Base-by-base conservation (phyloP, 2,888 invertebrate genomes). In the Thera britannica region DNA sequence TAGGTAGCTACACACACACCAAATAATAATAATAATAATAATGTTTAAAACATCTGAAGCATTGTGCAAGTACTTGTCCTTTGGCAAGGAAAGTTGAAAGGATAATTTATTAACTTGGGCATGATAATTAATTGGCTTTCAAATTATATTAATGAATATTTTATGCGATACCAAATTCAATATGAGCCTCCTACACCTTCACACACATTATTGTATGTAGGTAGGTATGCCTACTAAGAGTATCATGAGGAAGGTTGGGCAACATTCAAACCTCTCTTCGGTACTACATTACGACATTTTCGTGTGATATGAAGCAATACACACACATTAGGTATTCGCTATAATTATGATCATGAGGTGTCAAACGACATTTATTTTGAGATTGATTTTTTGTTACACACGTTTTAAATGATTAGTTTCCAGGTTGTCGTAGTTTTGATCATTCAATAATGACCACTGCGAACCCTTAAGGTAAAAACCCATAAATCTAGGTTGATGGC, bases 231-330 rank as follows among this genome's bases (percentile, higher is more conserved):
- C 23, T 23, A 23, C 23, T 23, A 23, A 23, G 23, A 23, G 23
- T 61, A 44, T 35, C n/a, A 56, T 62, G 51, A 34, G 44, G 49
- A 51, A 63, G 36, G 35, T 54, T 41, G 9, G 48, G 12, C 8
- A 52, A 64, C 35, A 44, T 58, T 52, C 61, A 34, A 57, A 8
- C 57, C 23, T 55, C 59, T 67, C 52, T 54, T 66, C 54, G 36
- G 61, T 6, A 38, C 58, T 54, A 62, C 58, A 12, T 59, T 59
- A 69, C 41, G 69, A 58, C 44, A 59, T 59, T 63, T 70, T 69
- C 49, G 67, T 67, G 72, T 72, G 72, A 55, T 54, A 9, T 23
- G 9, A 55, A 56, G 46, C 65, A 54, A 72, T 67, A 60, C 46
- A 52, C n/a, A 58, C 38, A 56, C 67, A 41, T 41, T 46, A 46